Evolutionary conservation across 2,797 vertebrate genomes (phyloP).

Genomic region (Prionace glauca): DNA sequence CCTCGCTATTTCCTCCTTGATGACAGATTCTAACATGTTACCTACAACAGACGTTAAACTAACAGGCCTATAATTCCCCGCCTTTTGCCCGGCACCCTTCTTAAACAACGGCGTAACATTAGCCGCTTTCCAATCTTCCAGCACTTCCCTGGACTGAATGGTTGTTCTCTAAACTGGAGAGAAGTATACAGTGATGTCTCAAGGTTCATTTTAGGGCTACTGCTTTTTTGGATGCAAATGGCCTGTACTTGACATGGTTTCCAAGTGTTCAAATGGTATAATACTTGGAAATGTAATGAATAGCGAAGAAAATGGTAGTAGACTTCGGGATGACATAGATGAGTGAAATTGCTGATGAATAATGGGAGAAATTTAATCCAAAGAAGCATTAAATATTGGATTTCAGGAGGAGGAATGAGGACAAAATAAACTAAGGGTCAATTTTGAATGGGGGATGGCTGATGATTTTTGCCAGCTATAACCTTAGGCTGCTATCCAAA

Average conservation of each 20-base stretch:
- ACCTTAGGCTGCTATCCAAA: background rate
- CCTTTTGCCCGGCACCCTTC: too few relatives aligned
- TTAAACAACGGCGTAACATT: too few relatives aligned
- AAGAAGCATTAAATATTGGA: background rate
- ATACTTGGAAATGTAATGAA: background rate
- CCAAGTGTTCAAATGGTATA: background rate
- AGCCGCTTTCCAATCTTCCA: too few relatives aligned
- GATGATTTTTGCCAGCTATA: background rate
- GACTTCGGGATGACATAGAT: background rate
- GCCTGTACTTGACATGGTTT: background rate
- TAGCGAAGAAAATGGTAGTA: background rate
- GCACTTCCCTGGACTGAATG: background rate
- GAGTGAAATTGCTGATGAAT: background rate
- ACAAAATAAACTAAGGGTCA: background rate
- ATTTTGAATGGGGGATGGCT: background rate
- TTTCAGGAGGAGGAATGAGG: background rate
- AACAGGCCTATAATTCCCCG: too few relatives aligned
- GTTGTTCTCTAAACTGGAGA: background rate
- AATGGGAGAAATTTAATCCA: background rate
- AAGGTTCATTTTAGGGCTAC: background rate
- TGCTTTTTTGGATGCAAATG: background rate
- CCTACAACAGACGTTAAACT: too few relatives aligned
- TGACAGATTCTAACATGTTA: too few relatives aligned
- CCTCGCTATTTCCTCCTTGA: too few relatives aligned
- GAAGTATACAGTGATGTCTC: background rate